Evolutionary conservation across 2,888 invertebrate species (phyloP), one percentile per base, ranked within the genome.

Genomic region (Caenorhabditis sp.): DNA sequence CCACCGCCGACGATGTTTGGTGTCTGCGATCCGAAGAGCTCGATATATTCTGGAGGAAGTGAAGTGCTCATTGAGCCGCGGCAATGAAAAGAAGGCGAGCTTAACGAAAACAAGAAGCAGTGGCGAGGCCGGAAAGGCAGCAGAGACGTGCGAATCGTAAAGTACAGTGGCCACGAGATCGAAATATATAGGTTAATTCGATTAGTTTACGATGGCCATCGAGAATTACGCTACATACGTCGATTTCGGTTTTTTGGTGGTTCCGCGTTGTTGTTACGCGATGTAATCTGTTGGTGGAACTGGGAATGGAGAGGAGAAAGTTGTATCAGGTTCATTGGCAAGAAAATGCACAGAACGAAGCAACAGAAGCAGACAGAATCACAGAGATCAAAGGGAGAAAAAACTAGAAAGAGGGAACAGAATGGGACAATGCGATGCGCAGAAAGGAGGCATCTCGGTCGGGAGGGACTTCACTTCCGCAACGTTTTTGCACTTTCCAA

Each of bases 101-200:
- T 18, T 4, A 18, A 47, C 5, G 32, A 67, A 53, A 67, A 67
- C 18, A 62, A 55, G 40, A 32, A 35, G 26, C 6, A 28, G n/a
- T n/a, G n/a, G n/a, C n/a, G n/a, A n/a, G 51, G 64, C n/a, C n/a
- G 50, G 51, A 50, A 1, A n/a, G 24, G 61, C n/a, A n/a, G 24
- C 32, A 44, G 28, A 64, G 60, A 72, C 71, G 67, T 76, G 76
- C 58, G 67, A 68, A 67, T 61, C 15, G 61, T 8, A 76, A 67
- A 76, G 67, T 76, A 67, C 60, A 76, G 32, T 32, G 9, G 22
- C 51, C 50, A 65, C 55, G 67, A 51, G 35, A 67, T 67, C 51
- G 26, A 20, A 51, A 67, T 76, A n/a, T n/a, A 76, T 67, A 76
- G 76, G 76, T 76, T 76, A 76, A 76, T 76, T 76, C 60, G 76